Base-by-base conservation (phyloP, 1,140 invertebrate genomes). In the Leptinotarsa texana region DNA sequence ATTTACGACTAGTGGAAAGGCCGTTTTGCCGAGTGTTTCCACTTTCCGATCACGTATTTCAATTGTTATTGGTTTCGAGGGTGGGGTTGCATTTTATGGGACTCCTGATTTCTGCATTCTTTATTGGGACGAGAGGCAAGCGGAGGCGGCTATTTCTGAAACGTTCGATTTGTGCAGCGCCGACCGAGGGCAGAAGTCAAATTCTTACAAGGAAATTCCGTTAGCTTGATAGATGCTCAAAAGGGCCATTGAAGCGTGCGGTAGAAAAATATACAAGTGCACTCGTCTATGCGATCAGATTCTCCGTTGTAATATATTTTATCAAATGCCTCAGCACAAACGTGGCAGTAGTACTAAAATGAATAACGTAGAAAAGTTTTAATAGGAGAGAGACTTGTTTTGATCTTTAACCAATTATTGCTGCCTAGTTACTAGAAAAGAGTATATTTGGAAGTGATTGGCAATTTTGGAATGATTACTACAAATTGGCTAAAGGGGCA, bases 31-130 rank as follows among this genome's bases (percentile, higher is more conserved):
- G 27, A 63, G 18, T 42, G 62, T 72, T 74, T 65, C 67, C 18
- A 33, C 61, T 73, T 77, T 77, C 76, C 63, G 69, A 75, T 77
- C 76, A 75, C 76, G 76, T 77, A 68, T 67, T 68, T 69, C 73
- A 74, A 77, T 77, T 77, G 75, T 77, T 77, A 77, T 77, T 77
- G 75, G 72, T 71, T 77, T 24, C 70, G 18, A 63, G 69, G 76
- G 76, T 74, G 63, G 63, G 63, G 63, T 57, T 57, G 51, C 51
- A 57, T 57, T 57, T 57, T 57, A 57, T 57, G n/a, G 51, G 51
- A 57, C 51, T 57, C 51, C 51, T 57, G 51, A 57, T 57, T 57
- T 57, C 51, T 57, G 51, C 51, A 57, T 57, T 57, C 51, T 57
- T 15, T 57, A 57, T 57, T 57, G 11, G 33, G 33, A 57, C 22